These are phyloP conservation scores for Bombyx huttoni DNA, from an alignment of 2,888 invertebrate genomes.

Conservation along the genomic window DNA sequence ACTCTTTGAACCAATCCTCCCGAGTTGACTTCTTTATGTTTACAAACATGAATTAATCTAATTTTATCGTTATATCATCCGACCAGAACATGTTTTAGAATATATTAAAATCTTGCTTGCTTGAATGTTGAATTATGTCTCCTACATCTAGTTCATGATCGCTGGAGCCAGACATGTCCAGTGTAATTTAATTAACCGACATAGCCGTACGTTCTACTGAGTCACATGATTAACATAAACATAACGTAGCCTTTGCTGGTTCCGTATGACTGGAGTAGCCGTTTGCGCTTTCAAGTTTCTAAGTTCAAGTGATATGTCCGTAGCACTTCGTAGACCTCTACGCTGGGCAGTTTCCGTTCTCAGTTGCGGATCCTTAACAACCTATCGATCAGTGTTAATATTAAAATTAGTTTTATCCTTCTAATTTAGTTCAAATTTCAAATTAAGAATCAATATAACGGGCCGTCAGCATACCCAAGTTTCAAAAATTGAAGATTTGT, in stretches of 20 bases:
- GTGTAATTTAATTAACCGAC: not conserved
- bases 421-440: too few species aligned
- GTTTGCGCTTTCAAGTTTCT: not conserved
- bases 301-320: slow-evolving; percentile 7
- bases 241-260: too few species aligned
- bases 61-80: slow-evolving; percentile 25
- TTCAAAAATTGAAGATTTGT: too few species aligned
- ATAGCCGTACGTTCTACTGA: not conserved
- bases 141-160: not conserved
- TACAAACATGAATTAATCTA: slow-evolving; percentile 54
- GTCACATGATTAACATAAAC: too few species aligned
- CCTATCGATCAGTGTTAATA: too few species aligned
- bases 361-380: too few species aligned
- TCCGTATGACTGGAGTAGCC: not conserved
- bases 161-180: not conserved
- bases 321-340: slow-evolving; percentile 23
- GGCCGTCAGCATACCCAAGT: too few species aligned
- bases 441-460: too few species aligned
- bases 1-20: slow-evolving; percentile 40
- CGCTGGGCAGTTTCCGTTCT: slow-evolving; percentile 12
- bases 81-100: slow-evolving; percentile 13
- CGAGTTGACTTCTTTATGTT: slow-evolving; percentile 31
- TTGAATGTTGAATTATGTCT: not conserved
- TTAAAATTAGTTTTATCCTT: too few species aligned
- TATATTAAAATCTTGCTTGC: slow-evolving; percentile 6